Evolutionary conservation across 2,113 vertebrate genomes (phyloP), one percentile per base, ranked within the genome.

Genomic region (Rutilus rutilus): DNA sequence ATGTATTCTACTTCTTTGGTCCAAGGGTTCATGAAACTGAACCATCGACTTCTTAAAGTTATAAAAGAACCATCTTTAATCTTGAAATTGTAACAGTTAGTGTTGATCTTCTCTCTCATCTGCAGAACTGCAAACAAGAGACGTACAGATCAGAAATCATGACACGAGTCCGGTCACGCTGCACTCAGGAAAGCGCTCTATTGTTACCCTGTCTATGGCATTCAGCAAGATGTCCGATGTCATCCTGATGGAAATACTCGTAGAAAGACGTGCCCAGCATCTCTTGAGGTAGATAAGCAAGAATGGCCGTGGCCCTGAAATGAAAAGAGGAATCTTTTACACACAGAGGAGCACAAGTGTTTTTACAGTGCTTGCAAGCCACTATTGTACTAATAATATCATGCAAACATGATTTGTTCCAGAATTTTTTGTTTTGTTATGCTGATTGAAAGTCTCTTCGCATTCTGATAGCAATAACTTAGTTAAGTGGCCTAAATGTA

Each of bases 1-100:
- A 97, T 96, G 87, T 97, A 97, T 85, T 97, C 96, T 5, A 97
- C 93, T 88, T 97, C 96, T 94, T 97, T 97, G 95, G 96, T 97
- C 96, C 96, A 97, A 0, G 96, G 96, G 84, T 97, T 97, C 85
- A 95, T 95, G 92, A 97, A 97, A 89, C 95, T 95, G 91, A 95
- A 96, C 96, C 96, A 97, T 88, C 96, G 95, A 90, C 96, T 97
- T 92, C 94, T 96, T 83, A 97, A 93, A 4, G 94, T 95, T 87
- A 97, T 86, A 8, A 96, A 97, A 87, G 94, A 94, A 50, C 96
- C 96, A 25, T 96, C 91, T 93, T 96, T 97, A 12, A 95, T 95
- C 93, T 95, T 96, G 90, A 97, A 97, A 92, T 94, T 96, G 94
- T 97, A 97, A 91, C 93, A 93, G 89, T 94, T 93, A 6, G 96